phyloP scores from a whole-genome alignment of 1,140 invertebrate species.

The Forficula auricularia region DNA sequence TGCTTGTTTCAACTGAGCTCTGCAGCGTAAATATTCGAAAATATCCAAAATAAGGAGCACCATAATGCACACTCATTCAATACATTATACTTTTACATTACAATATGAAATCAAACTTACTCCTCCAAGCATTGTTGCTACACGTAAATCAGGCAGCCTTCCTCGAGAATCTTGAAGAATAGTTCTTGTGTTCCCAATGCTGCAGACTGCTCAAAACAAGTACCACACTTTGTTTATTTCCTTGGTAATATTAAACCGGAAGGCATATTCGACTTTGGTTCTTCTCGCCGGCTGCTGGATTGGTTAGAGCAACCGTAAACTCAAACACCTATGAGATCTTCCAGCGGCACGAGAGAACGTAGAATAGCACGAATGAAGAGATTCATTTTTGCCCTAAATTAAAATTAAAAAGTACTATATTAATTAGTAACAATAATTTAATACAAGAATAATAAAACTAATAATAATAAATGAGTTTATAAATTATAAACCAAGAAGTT shows the following conservation, averaged over 20 bases:
- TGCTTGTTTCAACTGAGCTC: no score
- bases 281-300: constrained; percentile 64
- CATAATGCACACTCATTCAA: no score
- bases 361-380: constrained; percentile 93
- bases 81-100: no score
- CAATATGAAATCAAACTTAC: no score
- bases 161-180: constrained; percentile 89
- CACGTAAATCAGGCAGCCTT: constrained; percentile 91
- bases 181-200: constrained; percentile 91
- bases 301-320: constrained; percentile 74
- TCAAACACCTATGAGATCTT: constrained; percentile 92
- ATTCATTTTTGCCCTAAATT: constrained; percentile 93
- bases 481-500: no score
- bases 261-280: constrained; percentile 74
- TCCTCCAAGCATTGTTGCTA: constrained; percentile 92
- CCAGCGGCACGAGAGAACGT: constrained; percentile 86
- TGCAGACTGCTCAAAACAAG: constrained; percentile 93
- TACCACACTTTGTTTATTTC: constrained; percentile 93
- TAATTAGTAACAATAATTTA: no score
- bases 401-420: no score
- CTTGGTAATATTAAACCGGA: constrained; percentile 86
- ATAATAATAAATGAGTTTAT: no score
- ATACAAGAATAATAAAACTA: no score
- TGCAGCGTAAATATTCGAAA: no score
- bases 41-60: no score